Evolutionary conservation across 2,888 invertebrate genomes (phyloP), one percentile per base, ranked within the genome.

Genomic region (Empis livida): DNA sequence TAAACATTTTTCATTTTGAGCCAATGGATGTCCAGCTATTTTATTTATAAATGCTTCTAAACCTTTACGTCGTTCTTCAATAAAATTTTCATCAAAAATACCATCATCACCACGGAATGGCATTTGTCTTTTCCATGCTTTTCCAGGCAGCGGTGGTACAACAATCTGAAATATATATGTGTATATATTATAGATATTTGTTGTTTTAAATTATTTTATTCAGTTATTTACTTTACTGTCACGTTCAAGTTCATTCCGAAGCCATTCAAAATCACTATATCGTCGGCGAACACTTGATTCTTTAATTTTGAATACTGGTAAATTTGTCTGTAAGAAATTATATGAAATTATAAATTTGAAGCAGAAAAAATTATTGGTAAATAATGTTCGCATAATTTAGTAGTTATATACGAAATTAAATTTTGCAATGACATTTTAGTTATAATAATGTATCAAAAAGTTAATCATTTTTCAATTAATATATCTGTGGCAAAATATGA

Each of bases 191-290:
- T 30, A 20, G 13, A 20, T 9, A 23, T 14, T 30, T 30, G 5
- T 20, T 42, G 5, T n/a, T 31, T 27, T 16, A 6, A 15, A 16
- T 9, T 40, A 40, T 14, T 20, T 6, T 1, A 14, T 42, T 38
- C 39, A 20, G n/a, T n/a, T n/a, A 56, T 66, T 71, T 70, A 91
- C 93, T 80, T 99, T 99, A 73, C 96, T 97, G 69, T 99, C 99
- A 68, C 99, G 78, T 75, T 99, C 99, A 63, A 99, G 73, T 75
- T 99, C 99, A 68, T 90, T 94, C 72, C 97, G 82, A 54, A 99
- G 75, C 99, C 99, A 99, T 74, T 99, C 99, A 72, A 99, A 99
- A 72, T 99, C 99, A 72, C 96, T 96, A 76, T 99, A 99, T 67
- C 99, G 80, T 64, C 95, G 79, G 61, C 99, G 78, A 5, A 97